A percentile compares a stretch with the other conserved stretches of the same genome.
Conservation (phyloP, 2,797 vertebrate species). For the Cetoscarus ocellatus region DNA sequence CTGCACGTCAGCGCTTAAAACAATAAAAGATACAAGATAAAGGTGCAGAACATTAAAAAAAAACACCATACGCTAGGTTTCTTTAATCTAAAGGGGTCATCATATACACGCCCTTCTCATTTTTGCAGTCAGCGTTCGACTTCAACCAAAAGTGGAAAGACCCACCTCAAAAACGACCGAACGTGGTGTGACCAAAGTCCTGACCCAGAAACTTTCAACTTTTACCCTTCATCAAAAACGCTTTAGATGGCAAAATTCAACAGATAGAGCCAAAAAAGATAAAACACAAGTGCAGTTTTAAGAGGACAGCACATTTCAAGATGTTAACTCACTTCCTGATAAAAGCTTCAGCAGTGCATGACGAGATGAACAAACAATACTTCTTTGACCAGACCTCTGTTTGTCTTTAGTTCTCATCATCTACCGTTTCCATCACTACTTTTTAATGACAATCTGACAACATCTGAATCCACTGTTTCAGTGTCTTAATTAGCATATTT, state of each 20-base stretch:
- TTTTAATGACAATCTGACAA: background rate
- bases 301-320: conserved; percentile 11
- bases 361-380: background rate
- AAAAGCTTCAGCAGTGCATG: background rate
- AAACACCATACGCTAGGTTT: conserved; percentile 6
- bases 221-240: conserved; percentile 24
- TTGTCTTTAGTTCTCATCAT: background rate
- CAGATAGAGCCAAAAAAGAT: conserved; percentile 23
- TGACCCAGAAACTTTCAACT: conserved; percentile 57
- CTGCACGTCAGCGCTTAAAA: too few relatives aligned
- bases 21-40: background rate
- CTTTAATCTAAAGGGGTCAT: conserved; percentile 83
- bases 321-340: conserved; percentile 9
- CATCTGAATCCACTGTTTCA: too few relatives aligned
- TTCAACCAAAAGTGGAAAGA: conserved; percentile 33
- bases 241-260: conserved; percentile 28
- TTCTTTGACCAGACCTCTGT: background rate
- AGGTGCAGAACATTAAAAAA: background rate
- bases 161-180: conserved; percentile 27
- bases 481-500: background rate
- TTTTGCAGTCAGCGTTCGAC: conserved; percentile 40
- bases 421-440: background rate
- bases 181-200: conserved; percentile 17
- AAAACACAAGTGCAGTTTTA: conserved; percentile 3
- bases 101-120: conserved; percentile 42